These are phyloP conservation scores for Rutpela maculata DNA, from an alignment of 2,888 invertebrate species.

Conservation along the genomic window DNA sequence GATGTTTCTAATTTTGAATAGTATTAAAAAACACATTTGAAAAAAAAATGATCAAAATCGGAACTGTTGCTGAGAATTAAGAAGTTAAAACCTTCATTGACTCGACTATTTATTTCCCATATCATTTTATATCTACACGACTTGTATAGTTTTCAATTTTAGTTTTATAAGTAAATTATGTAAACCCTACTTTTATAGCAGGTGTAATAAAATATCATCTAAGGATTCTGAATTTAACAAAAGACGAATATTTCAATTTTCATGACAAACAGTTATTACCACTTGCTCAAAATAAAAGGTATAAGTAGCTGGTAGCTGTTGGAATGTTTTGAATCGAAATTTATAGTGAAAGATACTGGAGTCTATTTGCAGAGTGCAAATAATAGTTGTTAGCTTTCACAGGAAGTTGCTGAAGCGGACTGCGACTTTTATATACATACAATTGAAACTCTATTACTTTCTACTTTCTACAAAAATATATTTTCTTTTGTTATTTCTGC, in stretches of 20 bases:
- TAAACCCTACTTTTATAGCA: no score
- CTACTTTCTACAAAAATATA: not conserved
- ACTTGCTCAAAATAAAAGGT: not conserved
- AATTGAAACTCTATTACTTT: not conserved
- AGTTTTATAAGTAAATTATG: no score
- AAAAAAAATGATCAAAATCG: no score
- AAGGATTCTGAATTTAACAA: no score
- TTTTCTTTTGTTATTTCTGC: not conserved
- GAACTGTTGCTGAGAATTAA: no score
- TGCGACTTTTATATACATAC: not conserved
- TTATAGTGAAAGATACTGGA: not conserved
- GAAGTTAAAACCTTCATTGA: no score
- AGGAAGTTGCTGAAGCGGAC: not conserved
- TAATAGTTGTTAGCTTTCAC: not conserved
- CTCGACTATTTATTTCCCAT: no score
- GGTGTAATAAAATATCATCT: no score
- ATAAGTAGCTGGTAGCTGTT: not conserved
- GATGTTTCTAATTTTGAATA: no score
- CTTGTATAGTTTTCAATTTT: no score
- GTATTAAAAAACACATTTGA: no score
- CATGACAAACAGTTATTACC: not conserved
- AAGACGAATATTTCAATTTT: not conserved
- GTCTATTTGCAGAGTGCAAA: not conserved
- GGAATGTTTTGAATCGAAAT: not conserved
- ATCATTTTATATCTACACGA: no score